phyloP scores from a whole-genome alignment of 2,797 vertebrate genomes.

The Centroberyx gerrardi region DNA sequence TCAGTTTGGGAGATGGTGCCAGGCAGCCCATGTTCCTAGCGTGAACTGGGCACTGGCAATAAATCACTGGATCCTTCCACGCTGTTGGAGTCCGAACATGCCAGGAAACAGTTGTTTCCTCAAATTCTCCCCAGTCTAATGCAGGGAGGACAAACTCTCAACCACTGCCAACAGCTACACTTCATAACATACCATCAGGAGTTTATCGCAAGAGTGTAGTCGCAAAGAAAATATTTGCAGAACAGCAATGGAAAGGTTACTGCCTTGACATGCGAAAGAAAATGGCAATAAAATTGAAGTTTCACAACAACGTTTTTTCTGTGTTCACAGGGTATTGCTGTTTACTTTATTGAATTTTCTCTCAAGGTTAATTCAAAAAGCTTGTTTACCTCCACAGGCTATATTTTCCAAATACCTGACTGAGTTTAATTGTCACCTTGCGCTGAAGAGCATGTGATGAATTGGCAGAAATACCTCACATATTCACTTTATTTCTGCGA shows the following conservation, averaged over 20 bases:
- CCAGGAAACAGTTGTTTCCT: conserved; percentile 83
- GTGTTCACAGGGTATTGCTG: no score
- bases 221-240: conserved; percentile 64
- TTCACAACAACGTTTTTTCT: conserved; percentile 31
- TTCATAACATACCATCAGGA: conserved; percentile 33
- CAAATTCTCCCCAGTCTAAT: conserved; percentile 50
- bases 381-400: conserved; percentile 38
- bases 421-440: conserved; percentile 27
- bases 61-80: conserved; percentile 40
- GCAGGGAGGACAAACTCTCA: conserved; percentile 37
- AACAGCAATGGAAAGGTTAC: conserved; percentile 53
- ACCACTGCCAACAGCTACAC: conserved; percentile 58
- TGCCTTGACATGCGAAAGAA: conserved; percentile 2
- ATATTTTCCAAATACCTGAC: conserved; percentile 13
- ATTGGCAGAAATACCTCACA: conserved; percentile 16
- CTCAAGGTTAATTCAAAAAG: conserved; percentile 54
- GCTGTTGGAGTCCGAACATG: conserved; percentile 23
- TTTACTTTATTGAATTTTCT: conserved; percentile 37
- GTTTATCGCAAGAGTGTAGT: conserved; percentile 51
- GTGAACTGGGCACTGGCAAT: conserved; percentile 17
- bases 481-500: conserved; percentile 1
- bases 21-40: conserved; percentile 20
- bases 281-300: conserved; percentile 18
- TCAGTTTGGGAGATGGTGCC: conserved; percentile 30
- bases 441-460: conserved; percentile 24